A percentile compares a stretch with the other conserved stretches of the same genome.
phyloP scores from a whole-genome alignment of 2,888 invertebrate genomes.

The Dorcus parallelipipedus region DNA sequence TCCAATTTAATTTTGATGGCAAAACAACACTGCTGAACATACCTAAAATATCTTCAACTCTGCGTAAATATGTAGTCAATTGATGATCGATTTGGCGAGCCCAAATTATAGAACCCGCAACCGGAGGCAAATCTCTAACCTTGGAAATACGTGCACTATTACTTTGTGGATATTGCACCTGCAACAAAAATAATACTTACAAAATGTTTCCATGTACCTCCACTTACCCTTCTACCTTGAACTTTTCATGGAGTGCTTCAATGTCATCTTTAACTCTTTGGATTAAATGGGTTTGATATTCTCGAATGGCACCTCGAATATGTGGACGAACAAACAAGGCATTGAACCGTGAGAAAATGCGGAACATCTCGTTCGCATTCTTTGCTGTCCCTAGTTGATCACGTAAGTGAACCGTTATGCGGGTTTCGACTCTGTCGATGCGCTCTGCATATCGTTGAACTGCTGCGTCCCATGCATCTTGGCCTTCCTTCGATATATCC shows the following conservation, averaged over 20 bases:
- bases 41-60: conserved; percentile 98
- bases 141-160: conserved; percentile 89
- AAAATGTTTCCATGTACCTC: background rate
- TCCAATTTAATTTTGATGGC: background rate
- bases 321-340: conserved; percentile 98
- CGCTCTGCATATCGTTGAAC: conserved; percentile 95
- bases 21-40: background rate
- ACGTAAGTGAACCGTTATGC: conserved; percentile 94
- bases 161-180: conserved; percentile 94
- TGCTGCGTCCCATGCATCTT: conserved; percentile 97
- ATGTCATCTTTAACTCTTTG: conserved; percentile 99
- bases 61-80: conserved; percentile 89
- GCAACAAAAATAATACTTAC: conserved; percentile 18
- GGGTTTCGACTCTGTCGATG: conserved; percentile 96
- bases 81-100: conserved; percentile 98
- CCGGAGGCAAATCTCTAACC: conserved; percentile 92
- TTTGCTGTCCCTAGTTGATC: conserved; percentile 98
- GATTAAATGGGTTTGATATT: conserved; percentile 98
- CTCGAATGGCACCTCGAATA: conserved; percentile 97
- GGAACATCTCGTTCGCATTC: conserved; percentile 99
- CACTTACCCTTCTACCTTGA: conserved; percentile 65
- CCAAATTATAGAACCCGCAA: conserved; percentile 98
- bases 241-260: conserved; percentile 95
- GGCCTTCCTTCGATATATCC: conserved; percentile 95
- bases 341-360: conserved; percentile 97